phyloP scores from a whole-genome alignment of 2,888 invertebrate genomes.

The Steinernema carpocapsae region DNA sequence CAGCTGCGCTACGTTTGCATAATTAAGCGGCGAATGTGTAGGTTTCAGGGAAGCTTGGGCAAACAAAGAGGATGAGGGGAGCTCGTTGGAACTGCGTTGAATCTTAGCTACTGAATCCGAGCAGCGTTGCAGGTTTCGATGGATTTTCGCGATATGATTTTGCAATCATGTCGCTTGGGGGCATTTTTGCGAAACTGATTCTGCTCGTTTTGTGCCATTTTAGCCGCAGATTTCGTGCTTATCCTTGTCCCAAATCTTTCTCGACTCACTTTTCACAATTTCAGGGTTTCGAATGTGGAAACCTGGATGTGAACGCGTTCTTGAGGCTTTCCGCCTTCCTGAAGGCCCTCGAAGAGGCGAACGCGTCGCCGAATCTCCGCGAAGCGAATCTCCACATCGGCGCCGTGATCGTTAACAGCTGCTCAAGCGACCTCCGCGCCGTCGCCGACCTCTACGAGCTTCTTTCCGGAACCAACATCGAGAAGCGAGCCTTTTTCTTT shows the following conservation, averaged over 20 bases:
- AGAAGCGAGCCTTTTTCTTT: constrained; percentile 43
- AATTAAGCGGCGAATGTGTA: constrained; percentile 3
- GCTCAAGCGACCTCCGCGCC: constrained; percentile 59
- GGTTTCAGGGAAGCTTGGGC: constrained; percentile 13
- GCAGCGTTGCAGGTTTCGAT: no score
- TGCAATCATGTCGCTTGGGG: no score
- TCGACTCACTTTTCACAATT: constrained; percentile 30
- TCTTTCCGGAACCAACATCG: constrained; percentile 62
- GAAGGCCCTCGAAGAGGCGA: constrained; percentile 56
- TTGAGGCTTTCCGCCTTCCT: constrained; percentile 59
- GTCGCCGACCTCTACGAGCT: constrained; percentile 64
- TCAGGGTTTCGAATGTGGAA: constrained; percentile 62
- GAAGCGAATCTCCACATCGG: constrained; percentile 59
- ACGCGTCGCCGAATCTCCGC: constrained; percentile 36
- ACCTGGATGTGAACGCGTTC: constrained; percentile 62
- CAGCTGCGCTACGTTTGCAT: constrained; percentile 8
- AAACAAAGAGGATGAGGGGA: neutral
- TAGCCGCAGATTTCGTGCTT: no score
- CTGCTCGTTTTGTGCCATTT: no score
- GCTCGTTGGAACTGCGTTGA: neutral
- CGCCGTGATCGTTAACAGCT: constrained; percentile 61
- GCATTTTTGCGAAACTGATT: no score
- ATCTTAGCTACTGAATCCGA: no score
- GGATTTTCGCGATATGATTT: no score
- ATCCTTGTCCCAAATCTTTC: no score